These are phyloP conservation scores for Adelosebastes latens DNA, from an alignment of 2,797 vertebrate species.

Conservation along the genomic window DNA sequence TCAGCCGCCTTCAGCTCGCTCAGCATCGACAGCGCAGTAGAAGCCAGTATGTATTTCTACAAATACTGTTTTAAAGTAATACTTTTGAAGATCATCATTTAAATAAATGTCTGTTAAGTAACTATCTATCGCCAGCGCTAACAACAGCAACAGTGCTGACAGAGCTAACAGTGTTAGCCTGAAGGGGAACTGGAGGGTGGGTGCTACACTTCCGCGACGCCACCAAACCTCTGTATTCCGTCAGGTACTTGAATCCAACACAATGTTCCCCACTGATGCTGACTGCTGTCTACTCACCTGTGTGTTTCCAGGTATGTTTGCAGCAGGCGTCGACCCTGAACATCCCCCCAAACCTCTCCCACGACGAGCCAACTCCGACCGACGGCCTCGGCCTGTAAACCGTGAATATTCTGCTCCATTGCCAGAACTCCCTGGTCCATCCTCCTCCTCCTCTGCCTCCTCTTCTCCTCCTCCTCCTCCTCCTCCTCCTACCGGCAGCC, in stretches of 20 bases:
- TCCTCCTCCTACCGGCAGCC: constrained; percentile 41
- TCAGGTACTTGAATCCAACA: background rate
- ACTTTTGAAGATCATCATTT: too few species aligned
- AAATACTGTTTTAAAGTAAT: background rate
- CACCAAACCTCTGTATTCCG: background rate
- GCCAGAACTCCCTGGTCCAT: constrained; percentile 42
- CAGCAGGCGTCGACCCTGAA: constrained; percentile 86
- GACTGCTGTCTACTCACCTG: background rate
- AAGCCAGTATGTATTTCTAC: constrained; percentile 54
- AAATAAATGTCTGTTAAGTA: too few species aligned
- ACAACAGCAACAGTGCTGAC: too few species aligned
- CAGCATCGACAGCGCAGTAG: constrained; percentile 79
- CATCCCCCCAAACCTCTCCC: constrained; percentile 94
- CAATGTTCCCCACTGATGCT: background rate
- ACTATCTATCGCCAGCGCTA: too few species aligned
- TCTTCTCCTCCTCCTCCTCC: constrained; percentile 15
- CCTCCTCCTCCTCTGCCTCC: constrained; percentile 17
- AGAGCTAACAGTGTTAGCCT: too few species aligned
- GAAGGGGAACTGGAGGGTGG: too few species aligned
- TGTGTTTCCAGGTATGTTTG: constrained; percentile 80
- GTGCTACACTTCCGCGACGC: too few species aligned
- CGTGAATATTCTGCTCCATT: constrained; percentile 30
- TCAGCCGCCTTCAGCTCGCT: constrained; percentile 83
- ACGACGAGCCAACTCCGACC: constrained; percentile 92
- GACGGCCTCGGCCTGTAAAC: constrained; percentile 80